Conservation (phyloP, 2,888 invertebrate species). For the Idaea aversata region DNA sequence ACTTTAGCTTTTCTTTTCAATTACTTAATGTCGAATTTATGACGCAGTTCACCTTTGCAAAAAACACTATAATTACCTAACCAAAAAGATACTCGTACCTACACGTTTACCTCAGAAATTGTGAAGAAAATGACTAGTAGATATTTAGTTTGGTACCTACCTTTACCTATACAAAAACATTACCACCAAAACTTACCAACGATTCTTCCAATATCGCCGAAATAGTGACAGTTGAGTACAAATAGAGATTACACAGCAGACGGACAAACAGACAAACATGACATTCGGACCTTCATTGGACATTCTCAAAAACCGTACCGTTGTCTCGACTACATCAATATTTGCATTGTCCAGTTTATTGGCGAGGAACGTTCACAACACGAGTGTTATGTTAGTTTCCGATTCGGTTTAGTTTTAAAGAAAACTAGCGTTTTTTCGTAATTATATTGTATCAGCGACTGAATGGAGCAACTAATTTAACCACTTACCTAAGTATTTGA, state of each 20-base stretch:
- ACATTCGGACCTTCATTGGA: slow-evolving; percentile 65
- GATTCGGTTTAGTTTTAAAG: neutral
- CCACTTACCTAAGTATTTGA: no score
- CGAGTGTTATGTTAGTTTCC: neutral
- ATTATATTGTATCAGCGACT: no score
- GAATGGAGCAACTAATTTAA: neutral
- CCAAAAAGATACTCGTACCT: no score
- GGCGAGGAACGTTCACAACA: slow-evolving; percentile 48
- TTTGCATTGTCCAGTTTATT: slow-evolving; percentile 72
- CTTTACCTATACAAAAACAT: neutral
- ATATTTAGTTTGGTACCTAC: no score
- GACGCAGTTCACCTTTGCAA: no score
- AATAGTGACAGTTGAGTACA: slow-evolving; percentile 22
- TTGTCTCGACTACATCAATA: slow-evolving; percentile 72
- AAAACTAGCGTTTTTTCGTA: neutral
- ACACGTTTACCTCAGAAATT: no score
- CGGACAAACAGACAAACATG: slow-evolving; percentile 60
- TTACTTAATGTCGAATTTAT: no score
- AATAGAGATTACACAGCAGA: slow-evolving; percentile 54
- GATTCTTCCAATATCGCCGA: neutral
- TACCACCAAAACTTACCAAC: neutral
- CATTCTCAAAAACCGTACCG: slow-evolving; percentile 76
- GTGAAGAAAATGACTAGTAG: no score
- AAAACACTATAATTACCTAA: no score
- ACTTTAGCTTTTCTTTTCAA: no score